These are phyloP conservation scores for Gymnosoma rotundatum DNA, from an alignment of 2,888 invertebrate genomes.

Conservation along the genomic window DNA sequence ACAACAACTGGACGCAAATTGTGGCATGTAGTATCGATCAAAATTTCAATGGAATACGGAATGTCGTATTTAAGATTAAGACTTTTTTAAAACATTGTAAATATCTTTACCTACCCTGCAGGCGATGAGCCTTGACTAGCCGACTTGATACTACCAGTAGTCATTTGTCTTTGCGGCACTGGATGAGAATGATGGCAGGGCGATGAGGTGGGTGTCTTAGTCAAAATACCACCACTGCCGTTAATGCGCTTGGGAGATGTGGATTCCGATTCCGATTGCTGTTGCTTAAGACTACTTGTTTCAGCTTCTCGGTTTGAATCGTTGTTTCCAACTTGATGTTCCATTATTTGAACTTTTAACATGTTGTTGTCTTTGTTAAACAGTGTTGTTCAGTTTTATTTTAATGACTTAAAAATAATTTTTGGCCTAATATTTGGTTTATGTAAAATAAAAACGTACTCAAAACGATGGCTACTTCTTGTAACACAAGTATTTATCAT, in stretches of 20 bases:
- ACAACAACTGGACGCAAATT: too few species aligned
- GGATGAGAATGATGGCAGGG: conserved; percentile 77
- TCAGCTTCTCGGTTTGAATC: conserved; percentile 78
- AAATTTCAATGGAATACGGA: too few species aligned
- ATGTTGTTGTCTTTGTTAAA: conserved; percentile 79
- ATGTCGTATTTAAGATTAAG: too few species aligned
- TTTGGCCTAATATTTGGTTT: conserved; percentile 65
- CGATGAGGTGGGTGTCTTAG: conserved; percentile 78
- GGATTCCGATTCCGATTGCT: conserved; percentile 42
- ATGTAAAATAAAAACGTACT: conserved; percentile 8
- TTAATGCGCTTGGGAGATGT: conserved; percentile 68
- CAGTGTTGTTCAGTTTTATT: neutral
- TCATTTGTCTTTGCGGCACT: conserved; percentile 76
- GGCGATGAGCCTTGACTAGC: conserved; percentile 81
- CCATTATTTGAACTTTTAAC: conserved; percentile 90
- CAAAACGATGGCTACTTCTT: conserved; percentile 8
- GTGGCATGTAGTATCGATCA: too few species aligned
- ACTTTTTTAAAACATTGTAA: neutral
- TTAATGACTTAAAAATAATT: conserved; percentile 59
- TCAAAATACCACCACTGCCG: conserved; percentile 64
- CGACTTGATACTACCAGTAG: conserved; percentile 75
- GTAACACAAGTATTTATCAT: neutral
- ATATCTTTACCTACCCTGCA: conserved; percentile 77
- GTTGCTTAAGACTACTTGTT: conserved; percentile 37
- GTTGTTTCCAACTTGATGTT: conserved; percentile 86